These are phyloP conservation scores for Plemyria rubiginata DNA, from an alignment of 2,888 invertebrate species.

Conservation along the genomic window DNA sequence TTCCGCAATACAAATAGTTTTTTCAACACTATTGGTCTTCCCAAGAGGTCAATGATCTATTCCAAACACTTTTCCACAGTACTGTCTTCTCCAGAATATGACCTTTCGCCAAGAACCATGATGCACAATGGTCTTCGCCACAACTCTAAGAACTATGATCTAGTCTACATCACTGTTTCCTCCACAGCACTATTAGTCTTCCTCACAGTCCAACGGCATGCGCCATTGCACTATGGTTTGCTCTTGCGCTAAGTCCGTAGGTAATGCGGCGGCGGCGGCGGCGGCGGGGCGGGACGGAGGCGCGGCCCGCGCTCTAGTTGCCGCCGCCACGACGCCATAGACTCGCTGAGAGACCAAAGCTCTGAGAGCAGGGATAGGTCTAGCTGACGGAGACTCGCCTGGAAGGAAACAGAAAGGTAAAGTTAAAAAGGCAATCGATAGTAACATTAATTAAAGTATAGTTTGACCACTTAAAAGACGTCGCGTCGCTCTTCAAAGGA, in stretches of 20 bases:
- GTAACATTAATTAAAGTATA: no score
- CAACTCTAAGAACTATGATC: not conserved
- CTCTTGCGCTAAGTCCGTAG: conserved; percentile 63
- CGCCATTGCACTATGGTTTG: conserved; percentile 11
- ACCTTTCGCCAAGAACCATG: no score
- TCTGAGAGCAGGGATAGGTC: conserved; percentile 95
- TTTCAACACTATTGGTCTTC: not conserved
- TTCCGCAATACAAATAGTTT: no score
- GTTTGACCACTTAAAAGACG: no score
- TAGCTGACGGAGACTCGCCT: conserved; percentile 95
- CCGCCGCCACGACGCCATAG: conserved; percentile 92
- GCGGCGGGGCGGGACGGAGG: conserved; percentile 81
- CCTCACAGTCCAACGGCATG: not conserved
- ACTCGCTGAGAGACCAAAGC: conserved; percentile 96
- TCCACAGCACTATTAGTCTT: conserved; percentile 7
- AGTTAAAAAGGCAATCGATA: conserved; percentile 14
- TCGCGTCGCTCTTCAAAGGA: no score
- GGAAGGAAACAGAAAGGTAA: conserved; percentile 61
- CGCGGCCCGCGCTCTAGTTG: conserved; percentile 81
- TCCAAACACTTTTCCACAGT: no score
- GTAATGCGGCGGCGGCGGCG: conserved; percentile 78
- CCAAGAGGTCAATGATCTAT: no score
- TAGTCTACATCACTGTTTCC: not conserved
- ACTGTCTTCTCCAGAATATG: no score
- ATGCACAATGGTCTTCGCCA: no score